Evolutionary conservation across 2,797 vertebrate genomes (phyloP), one percentile per base, ranked within the genome.

Genomic region (Allobates femoralis): DNA sequence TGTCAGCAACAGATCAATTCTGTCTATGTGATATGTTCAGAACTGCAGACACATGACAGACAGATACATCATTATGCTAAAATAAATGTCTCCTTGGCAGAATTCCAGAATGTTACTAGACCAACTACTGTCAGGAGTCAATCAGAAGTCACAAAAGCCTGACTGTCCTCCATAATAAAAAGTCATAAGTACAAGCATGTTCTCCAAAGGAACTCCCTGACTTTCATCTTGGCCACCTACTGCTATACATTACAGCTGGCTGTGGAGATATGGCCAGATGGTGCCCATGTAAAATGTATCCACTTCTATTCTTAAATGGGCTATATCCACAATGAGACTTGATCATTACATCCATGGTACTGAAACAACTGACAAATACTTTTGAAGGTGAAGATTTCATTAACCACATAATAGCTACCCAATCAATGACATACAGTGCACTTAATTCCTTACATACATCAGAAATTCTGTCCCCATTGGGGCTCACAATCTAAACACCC

Each of bases 51-150:
- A 77, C 30, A 37, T 56, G 32, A 32, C 53, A 37, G 76, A 58
- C 76, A 78, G 3, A 56, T 30, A 56, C 5, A 58, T 78, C 53
- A 76, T 28, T 23, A 32, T 7, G 30, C 55, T 58, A 78, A 77
- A 60, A 78, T 37, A 41, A 78, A 60, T 34, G 30, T 34, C 21
- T 6, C 32, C 53, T 37, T 78, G 53, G 75, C 50, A 78, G 28
- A n/a, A 58, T 16, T 78, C 37, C 60, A 62, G 32, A 80, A 41
- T 62, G 41, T 62, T 66, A 28, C 34, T 80, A 18, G 41, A 77
- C 51, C 30, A 34, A 77, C 50, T 77, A 56, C 28, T 32, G 75
- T 55, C 28, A 77, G 75, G 75, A 74, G 69, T 74, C 69, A 46
- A 26, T 50, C 69, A 46, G 23, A 14, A 2, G 21, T 46, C 37